phyloP scores from a whole-genome alignment of 2,888 invertebrate species.

The Gasteruption jaculator region DNA sequence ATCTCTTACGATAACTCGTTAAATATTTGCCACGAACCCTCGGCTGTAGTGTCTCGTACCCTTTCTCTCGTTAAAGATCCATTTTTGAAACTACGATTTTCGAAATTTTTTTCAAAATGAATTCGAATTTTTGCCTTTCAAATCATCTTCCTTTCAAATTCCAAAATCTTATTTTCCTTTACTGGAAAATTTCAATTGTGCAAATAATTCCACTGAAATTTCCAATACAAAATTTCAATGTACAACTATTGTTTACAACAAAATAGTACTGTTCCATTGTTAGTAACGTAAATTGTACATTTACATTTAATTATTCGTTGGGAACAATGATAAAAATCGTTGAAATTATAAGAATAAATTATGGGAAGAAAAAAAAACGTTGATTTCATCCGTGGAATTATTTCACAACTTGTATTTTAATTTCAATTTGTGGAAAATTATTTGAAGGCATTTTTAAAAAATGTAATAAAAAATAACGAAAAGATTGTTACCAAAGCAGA shows the following conservation, averaged over 20 bases:
- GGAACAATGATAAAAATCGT: too few relatives aligned
- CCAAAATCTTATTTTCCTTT: neutral
- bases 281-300: too few relatives aligned
- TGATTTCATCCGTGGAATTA: too few relatives aligned
- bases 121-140: neutral
- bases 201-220: neutral
- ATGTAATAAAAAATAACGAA: too few relatives aligned
- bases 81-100: conserved; percentile 80
- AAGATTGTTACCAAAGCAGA: conserved; percentile 67
- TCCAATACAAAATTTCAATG: too few relatives aligned
- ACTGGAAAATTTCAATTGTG: neutral
- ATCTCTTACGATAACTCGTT: conserved; percentile 72
- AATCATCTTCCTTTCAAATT: too few relatives aligned
- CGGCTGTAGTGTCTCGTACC: conserved; percentile 70
- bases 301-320: too few relatives aligned
- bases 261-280: too few relatives aligned
- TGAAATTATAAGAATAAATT: too few relatives aligned
- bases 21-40: conserved; percentile 80
- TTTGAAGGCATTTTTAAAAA: neutral
- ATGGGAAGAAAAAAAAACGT: neutral
- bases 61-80: conserved; percentile 88
- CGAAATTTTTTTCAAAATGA: neutral
- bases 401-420: too few relatives aligned
- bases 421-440: neutral
- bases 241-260: too few relatives aligned